These are phyloP conservation scores for Huso huso DNA, from an alignment of 2,797 vertebrate species.

Conservation along the genomic window DNA sequence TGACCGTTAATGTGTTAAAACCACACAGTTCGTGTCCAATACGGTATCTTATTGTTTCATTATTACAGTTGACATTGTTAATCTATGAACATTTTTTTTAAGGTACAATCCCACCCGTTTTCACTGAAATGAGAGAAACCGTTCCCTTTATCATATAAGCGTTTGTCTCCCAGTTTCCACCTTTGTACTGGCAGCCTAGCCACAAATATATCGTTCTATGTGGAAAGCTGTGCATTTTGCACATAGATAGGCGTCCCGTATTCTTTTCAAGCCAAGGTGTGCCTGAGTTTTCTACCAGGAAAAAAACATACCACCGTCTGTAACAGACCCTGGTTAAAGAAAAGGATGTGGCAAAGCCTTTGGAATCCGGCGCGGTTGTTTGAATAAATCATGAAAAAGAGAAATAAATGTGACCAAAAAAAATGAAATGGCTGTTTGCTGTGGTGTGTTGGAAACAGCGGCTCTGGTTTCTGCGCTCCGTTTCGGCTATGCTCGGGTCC, in stretches of 20 bases:
- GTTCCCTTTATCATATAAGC: no score
- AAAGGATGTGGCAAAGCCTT: conserved; percentile 21
- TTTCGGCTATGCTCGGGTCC: conserved; percentile 29
- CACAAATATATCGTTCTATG: conserved; percentile 23
- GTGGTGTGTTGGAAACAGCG: conserved; percentile 27
- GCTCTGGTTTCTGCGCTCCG: conserved; percentile 27
- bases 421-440: conserved; percentile 21
- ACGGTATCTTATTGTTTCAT: no score
- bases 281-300: conserved; percentile 20
- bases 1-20: conserved; percentile 6
- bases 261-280: conserved; percentile 21
- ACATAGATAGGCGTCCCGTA: conserved; percentile 31
- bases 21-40: conserved; percentile 15
- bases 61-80: no score
- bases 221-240: conserved; percentile 32
- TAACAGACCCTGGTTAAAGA: conserved; percentile 11
- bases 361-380: conserved; percentile 17
- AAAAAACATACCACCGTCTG: conserved; percentile 14
- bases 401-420: conserved; percentile 11
- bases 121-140: no score
- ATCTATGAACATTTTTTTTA: no score
- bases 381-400: conserved; percentile 17
- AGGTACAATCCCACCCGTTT: no score
- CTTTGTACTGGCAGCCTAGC: no score
- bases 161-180: no score